Percentiles rank a stretch among this genome's conserved stretches.
Conservation (phyloP, 2,888 invertebrate genomes). For the Sesamia inferens region DNA sequence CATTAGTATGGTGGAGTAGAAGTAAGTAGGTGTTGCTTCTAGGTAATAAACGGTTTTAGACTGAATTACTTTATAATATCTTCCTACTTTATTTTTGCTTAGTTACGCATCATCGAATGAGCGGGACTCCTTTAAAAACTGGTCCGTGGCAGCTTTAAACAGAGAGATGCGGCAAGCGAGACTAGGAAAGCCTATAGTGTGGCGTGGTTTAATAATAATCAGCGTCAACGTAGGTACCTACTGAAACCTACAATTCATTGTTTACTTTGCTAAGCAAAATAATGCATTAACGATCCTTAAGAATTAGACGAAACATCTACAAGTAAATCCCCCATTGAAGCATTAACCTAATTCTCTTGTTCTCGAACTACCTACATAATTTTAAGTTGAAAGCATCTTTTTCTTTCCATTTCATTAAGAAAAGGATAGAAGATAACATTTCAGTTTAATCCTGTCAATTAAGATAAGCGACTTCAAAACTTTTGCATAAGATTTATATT, state of each 20-base stretch:
- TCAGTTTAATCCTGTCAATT: too few relatives aligned
- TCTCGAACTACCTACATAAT: too few relatives aligned
- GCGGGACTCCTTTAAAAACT: not conserved
- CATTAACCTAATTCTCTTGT: too few relatives aligned
- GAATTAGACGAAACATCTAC: too few relatives aligned
- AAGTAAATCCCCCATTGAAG: too few relatives aligned
- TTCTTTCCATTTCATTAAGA: too few relatives aligned
- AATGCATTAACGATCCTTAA: too few relatives aligned
- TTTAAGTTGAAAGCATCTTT: too few relatives aligned
- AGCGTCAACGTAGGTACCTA: not conserved
- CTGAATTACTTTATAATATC: slow-evolving; percentile 7
- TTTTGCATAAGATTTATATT: too few relatives aligned
- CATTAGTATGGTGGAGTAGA: slow-evolving; percentile 27
- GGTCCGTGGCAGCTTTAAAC: not conserved
- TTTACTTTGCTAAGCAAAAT: too few relatives aligned
- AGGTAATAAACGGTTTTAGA: slow-evolving; percentile 17
- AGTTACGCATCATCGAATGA: not conserved
- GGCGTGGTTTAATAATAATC: not conserved
- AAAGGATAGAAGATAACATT: too few relatives aligned
- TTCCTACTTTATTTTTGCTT: slow-evolving; percentile 10
- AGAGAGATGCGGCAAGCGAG: not conserved
- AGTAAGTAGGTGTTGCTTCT: slow-evolving; percentile 22
- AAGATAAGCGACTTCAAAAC: too few relatives aligned
- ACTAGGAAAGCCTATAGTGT: not conserved
- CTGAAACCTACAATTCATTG: not conserved